phyloP scores from a whole-genome alignment of 2,113 vertebrate genomes.

The Gallinago paraguaiae region DNA sequence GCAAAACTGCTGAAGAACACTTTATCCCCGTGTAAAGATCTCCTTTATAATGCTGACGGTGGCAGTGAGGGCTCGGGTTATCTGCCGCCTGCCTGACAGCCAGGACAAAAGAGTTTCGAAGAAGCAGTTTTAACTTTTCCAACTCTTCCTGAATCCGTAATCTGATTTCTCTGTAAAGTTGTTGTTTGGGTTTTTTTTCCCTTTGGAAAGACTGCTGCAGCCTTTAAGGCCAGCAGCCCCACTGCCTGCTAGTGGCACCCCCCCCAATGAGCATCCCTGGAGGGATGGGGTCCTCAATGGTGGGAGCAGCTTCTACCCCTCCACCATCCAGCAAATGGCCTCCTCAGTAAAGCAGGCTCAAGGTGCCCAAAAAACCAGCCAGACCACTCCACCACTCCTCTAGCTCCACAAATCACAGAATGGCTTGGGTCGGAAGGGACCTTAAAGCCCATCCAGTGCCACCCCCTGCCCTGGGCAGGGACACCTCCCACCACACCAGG shows the following conservation, averaged over 20 bases:
- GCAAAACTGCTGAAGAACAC: background rate
- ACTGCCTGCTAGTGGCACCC: background rate
- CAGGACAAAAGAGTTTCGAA: background rate
- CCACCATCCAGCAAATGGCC: background rate
- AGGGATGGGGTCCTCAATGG: fast-evolving
- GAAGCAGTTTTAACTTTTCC: background rate
- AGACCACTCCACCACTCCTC: background rate
- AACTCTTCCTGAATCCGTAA: background rate
- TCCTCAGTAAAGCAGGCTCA: background rate
- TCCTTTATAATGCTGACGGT: background rate
- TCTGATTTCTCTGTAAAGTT: background rate
- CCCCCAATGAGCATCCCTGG: background rate
- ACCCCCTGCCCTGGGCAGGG: no score
- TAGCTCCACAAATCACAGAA: no score
- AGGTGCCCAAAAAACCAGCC: background rate
- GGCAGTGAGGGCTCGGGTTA: background rate
- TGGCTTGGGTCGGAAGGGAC: no score
- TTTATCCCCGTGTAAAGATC: background rate
- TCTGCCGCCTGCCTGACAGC: background rate
- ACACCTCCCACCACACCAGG: no score
- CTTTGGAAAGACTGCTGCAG: background rate
- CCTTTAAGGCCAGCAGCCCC: fast-evolving
- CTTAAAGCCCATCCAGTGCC: no score
- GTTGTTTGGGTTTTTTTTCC: background rate
- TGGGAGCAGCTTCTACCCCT: background rate